phyloP scores from a whole-genome alignment of 2,888 invertebrate genomes.

The Eupithecia centaureata region DNA sequence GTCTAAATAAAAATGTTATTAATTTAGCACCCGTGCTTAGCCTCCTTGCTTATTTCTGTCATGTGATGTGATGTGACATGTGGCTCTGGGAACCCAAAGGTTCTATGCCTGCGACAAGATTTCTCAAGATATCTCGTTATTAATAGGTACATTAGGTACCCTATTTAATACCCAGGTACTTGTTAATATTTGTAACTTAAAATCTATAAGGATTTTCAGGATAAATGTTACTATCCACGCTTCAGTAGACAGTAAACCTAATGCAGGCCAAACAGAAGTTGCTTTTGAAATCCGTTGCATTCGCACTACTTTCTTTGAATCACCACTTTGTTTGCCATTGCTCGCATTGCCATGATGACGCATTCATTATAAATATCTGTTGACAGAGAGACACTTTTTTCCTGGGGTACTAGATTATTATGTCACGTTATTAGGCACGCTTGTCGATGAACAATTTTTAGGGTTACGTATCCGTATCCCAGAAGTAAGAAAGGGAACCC shows the following conservation, averaged over 20 bases:
- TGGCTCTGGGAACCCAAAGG: too few relatives aligned
- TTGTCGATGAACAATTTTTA: too few relatives aligned
- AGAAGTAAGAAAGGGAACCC: too few relatives aligned
- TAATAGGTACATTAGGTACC: too few relatives aligned
- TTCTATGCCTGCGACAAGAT: too few relatives aligned
- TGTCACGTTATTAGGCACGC: conserved; percentile 1
- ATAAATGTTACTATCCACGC: not conserved
- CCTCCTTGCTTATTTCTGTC: too few relatives aligned
- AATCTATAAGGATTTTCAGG: not conserved
- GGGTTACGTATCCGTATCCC: too few relatives aligned
- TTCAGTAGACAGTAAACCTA: conserved; percentile 15
- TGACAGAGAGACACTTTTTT: conserved; percentile 14
- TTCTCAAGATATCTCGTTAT: not conserved
- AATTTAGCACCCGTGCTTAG: too few relatives aligned
- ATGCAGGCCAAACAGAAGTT: conserved; percentile 58
- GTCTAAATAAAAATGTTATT: too few relatives aligned
- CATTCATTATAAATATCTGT: conserved; percentile 28
- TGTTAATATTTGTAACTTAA: too few relatives aligned
- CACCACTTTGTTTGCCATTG: conserved; percentile 29
- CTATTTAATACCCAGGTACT: too few relatives aligned
- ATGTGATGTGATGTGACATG: too few relatives aligned
- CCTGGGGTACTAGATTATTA: conserved; percentile 1
- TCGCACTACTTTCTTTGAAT: conserved; percentile 34
- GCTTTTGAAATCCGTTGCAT: conserved; percentile 41
- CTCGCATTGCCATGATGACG: conserved; percentile 17